A percentile compares a stretch with the other conserved stretches of the same genome.
phyloP scores from a whole-genome alignment of 2,797 vertebrate genomes.

The Crocodylus rhombifer region DNA sequence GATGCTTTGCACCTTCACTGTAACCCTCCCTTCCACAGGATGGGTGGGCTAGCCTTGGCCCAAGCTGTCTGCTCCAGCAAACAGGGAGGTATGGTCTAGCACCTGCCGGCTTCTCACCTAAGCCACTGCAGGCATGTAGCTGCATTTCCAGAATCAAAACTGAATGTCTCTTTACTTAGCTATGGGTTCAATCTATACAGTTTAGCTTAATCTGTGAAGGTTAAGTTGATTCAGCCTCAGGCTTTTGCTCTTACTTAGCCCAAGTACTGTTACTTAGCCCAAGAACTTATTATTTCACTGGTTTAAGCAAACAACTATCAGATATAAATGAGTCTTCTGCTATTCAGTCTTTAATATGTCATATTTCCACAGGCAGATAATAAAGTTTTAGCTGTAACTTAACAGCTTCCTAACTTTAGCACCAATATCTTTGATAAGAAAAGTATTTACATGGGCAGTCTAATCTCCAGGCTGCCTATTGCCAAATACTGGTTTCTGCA shows the following conservation, averaged over 20 bases:
- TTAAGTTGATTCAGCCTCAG: neutral
- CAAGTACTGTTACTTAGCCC: neutral
- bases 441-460: neutral
- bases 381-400: neutral
- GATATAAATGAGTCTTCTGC: slow-evolving; percentile 12
- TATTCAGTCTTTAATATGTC: slow-evolving; percentile 24
- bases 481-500: slow-evolving; percentile 7
- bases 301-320: slow-evolving; percentile 31
- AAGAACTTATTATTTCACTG: neutral
- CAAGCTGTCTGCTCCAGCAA: no score
- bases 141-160: no score
- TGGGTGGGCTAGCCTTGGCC: no score
- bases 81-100: no score
- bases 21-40: neutral
- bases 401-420: neutral
- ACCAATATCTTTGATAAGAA: neutral
- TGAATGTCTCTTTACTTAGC: no score
- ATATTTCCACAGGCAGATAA: slow-evolving; percentile 14
- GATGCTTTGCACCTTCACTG: no score
- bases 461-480: neutral
- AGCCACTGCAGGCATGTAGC: no score
- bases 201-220: no score
- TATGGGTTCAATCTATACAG: no score
- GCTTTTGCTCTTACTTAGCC: neutral
- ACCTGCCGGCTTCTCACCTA: no score